Evolutionary conservation across 2,888 invertebrate species (phyloP).

Genomic region (Falcaria lacertinaria): DNA sequence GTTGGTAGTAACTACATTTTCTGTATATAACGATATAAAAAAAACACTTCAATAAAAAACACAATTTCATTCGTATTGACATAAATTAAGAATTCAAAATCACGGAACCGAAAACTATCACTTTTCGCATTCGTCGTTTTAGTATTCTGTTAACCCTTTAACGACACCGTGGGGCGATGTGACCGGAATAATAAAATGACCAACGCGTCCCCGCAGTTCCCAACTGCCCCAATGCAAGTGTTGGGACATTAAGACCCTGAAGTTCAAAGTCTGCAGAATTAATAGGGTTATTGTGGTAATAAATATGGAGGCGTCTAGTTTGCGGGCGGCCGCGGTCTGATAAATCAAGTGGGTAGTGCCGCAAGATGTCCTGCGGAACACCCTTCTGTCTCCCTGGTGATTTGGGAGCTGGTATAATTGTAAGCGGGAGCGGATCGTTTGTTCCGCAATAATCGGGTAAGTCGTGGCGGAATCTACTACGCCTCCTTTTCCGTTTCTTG

Average conservation of each 20-base stretch:
- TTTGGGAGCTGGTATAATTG: constrained; percentile 14
- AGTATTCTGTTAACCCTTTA: not conserved
- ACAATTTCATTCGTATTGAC: too few relatives aligned
- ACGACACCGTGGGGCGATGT: constrained; percentile 7
- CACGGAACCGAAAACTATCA: not conserved
- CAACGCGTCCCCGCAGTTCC: constrained; percentile 9
- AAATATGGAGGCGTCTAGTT: constrained; percentile 72
- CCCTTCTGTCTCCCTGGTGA: constrained; percentile 29
- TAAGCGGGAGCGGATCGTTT: too few relatives aligned
- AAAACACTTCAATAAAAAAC: too few relatives aligned
- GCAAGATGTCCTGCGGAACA: constrained; percentile 56
- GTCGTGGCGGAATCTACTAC: too few relatives aligned
- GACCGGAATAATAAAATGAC: constrained; percentile 9
- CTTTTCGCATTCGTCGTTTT: not conserved
- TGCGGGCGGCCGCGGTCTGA: constrained; percentile 65
- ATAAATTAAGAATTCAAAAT: not conserved
- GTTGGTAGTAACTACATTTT: too few relatives aligned
- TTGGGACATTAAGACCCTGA: constrained; percentile 32
- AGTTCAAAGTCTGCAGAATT: constrained; percentile 69
- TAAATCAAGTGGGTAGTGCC: constrained; percentile 68
- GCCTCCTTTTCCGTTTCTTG: too few relatives aligned
- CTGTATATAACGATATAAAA: too few relatives aligned
- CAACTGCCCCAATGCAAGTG: constrained; percentile 35
- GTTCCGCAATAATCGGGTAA: too few relatives aligned
- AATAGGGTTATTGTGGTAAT: constrained; percentile 77